phyloP scores from a whole-genome alignment of 2,888 invertebrate species.

The Oxycera nigricornis region DNA sequence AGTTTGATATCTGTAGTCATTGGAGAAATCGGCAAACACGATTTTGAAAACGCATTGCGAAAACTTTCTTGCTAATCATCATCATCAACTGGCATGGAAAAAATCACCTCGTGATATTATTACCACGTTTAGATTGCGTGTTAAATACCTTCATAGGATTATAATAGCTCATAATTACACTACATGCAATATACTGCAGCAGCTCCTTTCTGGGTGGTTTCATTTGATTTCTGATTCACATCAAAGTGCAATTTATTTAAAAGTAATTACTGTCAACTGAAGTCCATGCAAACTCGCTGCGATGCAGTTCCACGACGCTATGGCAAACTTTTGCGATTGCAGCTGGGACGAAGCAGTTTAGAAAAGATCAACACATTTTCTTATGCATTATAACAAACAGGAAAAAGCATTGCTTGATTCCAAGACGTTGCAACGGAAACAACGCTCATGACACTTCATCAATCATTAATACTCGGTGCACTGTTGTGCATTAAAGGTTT shows the following conservation, averaged over 20 bases:
- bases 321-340: neutral
- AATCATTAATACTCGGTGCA: slow-evolving; percentile 33
- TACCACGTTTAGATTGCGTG: slow-evolving; percentile 19
- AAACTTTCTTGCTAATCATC: neutral
- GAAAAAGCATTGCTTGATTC: slow-evolving; percentile 30
- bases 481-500: slow-evolving; percentile 2
- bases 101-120: neutral
- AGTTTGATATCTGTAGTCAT: too few relatives aligned
- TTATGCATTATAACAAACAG: slow-evolving; percentile 32
- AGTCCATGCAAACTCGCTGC: slow-evolving; percentile 7
- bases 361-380: slow-evolving; percentile 37
- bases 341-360: neutral
- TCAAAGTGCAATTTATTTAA: slow-evolving; percentile 37
- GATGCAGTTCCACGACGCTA: neutral
- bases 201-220: slow-evolving; percentile 23
- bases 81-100: neutral
- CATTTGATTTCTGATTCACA: slow-evolving; percentile 15
- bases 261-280: slow-evolving; percentile 22
- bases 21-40: too few relatives aligned
- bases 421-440: slow-evolving; percentile 38
- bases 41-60: neutral
- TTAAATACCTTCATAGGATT: slow-evolving; percentile 23
- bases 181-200: neutral
- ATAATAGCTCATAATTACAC: slow-evolving; percentile 23
- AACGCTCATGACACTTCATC: slow-evolving; percentile 38